phyloP scores from a whole-genome alignment of 1,140 invertebrate species.

The Ceratina japonica region DNA sequence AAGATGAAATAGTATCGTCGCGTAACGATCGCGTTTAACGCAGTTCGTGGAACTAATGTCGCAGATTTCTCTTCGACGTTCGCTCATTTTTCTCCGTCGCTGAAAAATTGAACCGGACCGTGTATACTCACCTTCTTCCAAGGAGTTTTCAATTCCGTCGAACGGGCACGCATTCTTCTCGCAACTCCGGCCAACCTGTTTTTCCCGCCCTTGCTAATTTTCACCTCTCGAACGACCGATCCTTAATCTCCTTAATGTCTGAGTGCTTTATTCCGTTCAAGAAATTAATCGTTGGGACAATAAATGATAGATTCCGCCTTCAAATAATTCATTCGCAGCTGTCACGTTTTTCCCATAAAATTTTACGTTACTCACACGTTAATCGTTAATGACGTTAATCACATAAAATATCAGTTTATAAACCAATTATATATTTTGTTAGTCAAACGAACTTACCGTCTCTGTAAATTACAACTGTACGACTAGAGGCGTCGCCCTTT shows the following conservation, averaged over 20 bases:
- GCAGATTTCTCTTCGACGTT: conserved; percentile 26
- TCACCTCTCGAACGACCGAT: not conserved
- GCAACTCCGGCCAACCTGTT: not conserved
- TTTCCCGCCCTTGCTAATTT: not conserved
- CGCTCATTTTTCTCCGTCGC: not conserved
- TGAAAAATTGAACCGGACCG: conserved; percentile 26
- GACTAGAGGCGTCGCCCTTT: too few species aligned
- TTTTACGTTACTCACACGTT: too few species aligned
- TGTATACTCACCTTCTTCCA: not conserved
- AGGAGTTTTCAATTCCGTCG: not conserved
- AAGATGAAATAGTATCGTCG: conserved; percentile 31
- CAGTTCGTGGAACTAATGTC: conserved; percentile 18
- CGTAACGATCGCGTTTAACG: conserved; percentile 23
- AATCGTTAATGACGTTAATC: too few species aligned
- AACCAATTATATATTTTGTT: too few species aligned
- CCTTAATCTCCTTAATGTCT: not conserved
- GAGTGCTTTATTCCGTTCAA: not conserved
- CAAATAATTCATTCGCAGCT: too few species aligned
- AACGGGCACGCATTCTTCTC: not conserved
- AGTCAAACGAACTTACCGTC: not conserved
- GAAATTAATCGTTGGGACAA: not conserved
- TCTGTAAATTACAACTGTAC: not conserved
- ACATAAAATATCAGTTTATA: too few species aligned
- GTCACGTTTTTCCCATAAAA: too few species aligned
- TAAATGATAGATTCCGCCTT: too few species aligned